Conservation (phyloP, 2,797 vertebrate genomes). For the Pelodytes ibericus region DNA sequence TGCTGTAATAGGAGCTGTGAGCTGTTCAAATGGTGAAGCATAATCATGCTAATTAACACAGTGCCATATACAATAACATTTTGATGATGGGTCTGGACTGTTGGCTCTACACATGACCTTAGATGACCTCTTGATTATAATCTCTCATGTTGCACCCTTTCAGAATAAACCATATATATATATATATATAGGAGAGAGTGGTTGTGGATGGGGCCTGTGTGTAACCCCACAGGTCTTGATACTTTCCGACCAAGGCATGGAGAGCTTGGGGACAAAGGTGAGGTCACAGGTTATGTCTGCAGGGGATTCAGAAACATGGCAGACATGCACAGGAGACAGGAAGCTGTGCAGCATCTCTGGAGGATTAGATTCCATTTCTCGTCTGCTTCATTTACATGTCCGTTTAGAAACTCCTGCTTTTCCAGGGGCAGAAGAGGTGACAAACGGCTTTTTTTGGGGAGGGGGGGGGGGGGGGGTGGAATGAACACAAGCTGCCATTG, state of each 20-base stretch:
- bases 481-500: neutral
- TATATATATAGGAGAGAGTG: neutral
- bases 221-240: slow-evolving; percentile 4
- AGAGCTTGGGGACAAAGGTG: slow-evolving; percentile 51
- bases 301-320: slow-evolving; percentile 52
- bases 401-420: slow-evolving; percentile 27
- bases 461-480: too few relatives aligned
- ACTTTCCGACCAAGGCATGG: too few relatives aligned
- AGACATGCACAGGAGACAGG: slow-evolving; percentile 54
- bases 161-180: neutral
- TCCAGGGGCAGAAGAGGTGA: slow-evolving; percentile 13
- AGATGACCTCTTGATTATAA: slow-evolving; percentile 32
- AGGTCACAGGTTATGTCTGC: slow-evolving; percentile 52
- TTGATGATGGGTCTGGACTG: slow-evolving; percentile 12
- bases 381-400: slow-evolving; percentile 37
- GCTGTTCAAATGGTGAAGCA: too few relatives aligned
- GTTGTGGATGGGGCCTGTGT: slow-evolving; percentile 8
- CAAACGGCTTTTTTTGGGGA: neutral
- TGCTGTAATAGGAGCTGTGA: too few relatives aligned
- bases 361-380: slow-evolving; percentile 35
- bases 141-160: slow-evolving; percentile 1
- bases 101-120: neutral
- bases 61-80: slow-evolving; percentile 5
- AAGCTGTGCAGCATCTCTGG: slow-evolving; percentile 40
- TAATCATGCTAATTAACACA: neutral